phyloP scores from a whole-genome alignment of 2,888 invertebrate genomes.

The Melipona beecheii region DNA sequence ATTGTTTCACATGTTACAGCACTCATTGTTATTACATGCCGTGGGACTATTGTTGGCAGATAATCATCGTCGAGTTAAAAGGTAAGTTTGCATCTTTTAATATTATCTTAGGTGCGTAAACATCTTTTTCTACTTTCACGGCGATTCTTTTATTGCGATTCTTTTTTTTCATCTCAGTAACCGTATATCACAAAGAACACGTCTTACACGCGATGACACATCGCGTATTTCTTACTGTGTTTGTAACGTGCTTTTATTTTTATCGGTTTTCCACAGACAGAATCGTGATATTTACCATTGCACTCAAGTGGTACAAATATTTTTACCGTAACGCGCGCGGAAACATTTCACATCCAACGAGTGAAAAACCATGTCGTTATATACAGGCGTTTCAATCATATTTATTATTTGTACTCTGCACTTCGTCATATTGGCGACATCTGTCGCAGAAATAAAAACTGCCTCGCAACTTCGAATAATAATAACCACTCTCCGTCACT shows the following conservation, averaged over 20 bases:
- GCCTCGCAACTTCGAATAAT: neutral
- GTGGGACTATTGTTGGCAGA: neutral
- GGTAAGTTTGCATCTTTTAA: neutral
- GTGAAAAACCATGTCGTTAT: conserved; percentile 10
- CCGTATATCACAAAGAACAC: neutral
- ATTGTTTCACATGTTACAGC: neutral
- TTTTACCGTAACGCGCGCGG: neutral
- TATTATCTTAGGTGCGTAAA: neutral
- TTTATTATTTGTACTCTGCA: conserved; percentile 9
- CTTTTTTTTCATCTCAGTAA: conserved; percentile 19
- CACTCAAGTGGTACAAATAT: neutral
- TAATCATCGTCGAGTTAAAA: neutral
- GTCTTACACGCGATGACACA: conserved; percentile 5
- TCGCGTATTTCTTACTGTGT: conserved; percentile 66
- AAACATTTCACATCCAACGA: neutral
- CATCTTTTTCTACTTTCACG: neutral
- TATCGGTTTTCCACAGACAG: conserved; percentile 35
- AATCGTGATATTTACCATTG: conserved; percentile 17
- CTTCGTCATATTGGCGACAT: neutral
- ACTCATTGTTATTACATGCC: neutral
- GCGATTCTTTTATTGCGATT: neutral
- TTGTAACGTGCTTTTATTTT: conserved; percentile 77
- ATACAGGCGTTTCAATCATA: neutral
- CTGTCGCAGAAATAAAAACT: conserved; percentile 10
- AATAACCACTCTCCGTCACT: neutral